Evolutionary conservation across 64 coral and sea anemone species (phyloP), one percentile per base, ranked within the genome.

Genomic region (Dendronephthya gigantea): DNA sequence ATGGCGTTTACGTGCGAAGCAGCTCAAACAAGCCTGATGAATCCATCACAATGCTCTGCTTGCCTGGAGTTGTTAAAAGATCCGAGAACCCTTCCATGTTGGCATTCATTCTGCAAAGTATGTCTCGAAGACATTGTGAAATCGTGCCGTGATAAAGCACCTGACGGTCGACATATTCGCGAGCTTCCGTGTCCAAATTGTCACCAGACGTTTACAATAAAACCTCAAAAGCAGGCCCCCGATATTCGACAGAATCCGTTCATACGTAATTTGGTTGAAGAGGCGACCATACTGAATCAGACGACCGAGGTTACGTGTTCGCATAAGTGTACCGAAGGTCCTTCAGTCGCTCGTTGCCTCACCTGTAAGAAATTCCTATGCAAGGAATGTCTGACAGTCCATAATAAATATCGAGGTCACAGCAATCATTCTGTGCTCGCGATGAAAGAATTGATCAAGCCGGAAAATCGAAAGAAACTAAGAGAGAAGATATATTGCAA

Each of bases 61-160:
- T 70, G 66, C 27, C 23, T 70, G 66, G 66, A 70, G 66, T 17
- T 25, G 66, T 70, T 70, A 32, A 70, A 70, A 70, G 66, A 70
- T n/a, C 30, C 66, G 12, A 10, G 66, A 70, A 70, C 66, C 12
- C 66, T 70, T 70, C 66, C 66, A 17, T 70, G 66, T 32, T 70
- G 19, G 12, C 66, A 70, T 70, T 70, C 66, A 25, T 70, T 25
- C 23, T 70, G 66, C 66, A 9, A 17, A 25, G 19, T 8, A 25
- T 70, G 66, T 70, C 30, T 70, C 19, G 9, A 70, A 25, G 66
- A n/a, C 19, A 9, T 70, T 70, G 66, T 70, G 9, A 7, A 70
- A 31, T 17, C 12, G 23, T 9, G 7, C 9, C 66, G 66, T 25
- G 30, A 70, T 31, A n/a, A 70, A 22, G 66, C 66, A 70, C 30